Evolutionary conservation across 1,140 invertebrate genomes (phyloP), one percentile per base, ranked within the genome.

Genomic region (Hormaphis cornu): DNA sequence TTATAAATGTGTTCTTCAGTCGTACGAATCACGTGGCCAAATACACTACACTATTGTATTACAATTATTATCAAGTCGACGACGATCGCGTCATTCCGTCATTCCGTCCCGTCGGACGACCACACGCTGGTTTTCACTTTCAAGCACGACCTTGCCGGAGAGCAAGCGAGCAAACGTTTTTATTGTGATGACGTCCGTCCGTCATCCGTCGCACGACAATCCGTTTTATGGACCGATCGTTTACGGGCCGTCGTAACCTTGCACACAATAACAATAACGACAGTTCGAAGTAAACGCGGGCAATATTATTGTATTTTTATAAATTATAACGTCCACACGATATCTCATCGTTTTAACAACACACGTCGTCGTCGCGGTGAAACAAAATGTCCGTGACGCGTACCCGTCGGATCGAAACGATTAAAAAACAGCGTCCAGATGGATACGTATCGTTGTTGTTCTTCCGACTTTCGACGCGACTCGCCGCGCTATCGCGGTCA

Each of bases 91-190:
- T 33, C 33, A 24, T 28, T 28, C 24, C 2, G 12, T 24, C 7
- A 24, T 50, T 50, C 16, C 8, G 16, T 6, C 1, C 2, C 20
- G 16, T 10, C 14, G 46, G 7, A 50, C 46, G 7, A 30, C 37
- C 42, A 12, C 42, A 16, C 61, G 61, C 28, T 16, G 61, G 61
- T 46, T 66, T 66, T 66, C 61, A 48, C 61, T 66, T 66, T 66
- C 44, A 35, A 48, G 50, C 18, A 66, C 28, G 35, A 22, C 44
- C 42, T 48, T 48, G 61, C 44, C 61, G 6, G 9, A 26, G 22
- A 22, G n/a, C 3, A 61, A 5, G 40, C 8, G 14, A 44, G 16
- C 42, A 44, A 44, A 33, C 30, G 30, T 6, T 33, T n/a, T n/a
- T n/a, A n/a, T n/a, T n/a, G n/a, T n/a, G n/a, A n/a, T n/a, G n/a